Percentiles rank a stretch among this genome's conserved stretches.
Evolutionary conservation across 35 echinoderm and acorn worm species (phyloP).

Genomic region (Ophiothrix spiculata): DNA sequence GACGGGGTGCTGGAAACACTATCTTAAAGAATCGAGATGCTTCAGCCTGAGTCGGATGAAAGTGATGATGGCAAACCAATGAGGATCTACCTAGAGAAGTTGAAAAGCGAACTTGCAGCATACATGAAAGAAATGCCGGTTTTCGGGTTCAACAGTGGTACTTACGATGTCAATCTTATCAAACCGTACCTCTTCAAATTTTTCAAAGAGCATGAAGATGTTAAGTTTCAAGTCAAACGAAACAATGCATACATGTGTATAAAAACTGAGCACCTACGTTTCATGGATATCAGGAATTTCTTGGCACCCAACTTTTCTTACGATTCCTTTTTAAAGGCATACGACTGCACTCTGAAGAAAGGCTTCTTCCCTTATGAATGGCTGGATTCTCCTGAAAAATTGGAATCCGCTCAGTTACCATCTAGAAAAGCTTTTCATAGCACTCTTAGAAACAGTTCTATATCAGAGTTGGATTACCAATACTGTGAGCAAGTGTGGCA

Average conservation of each 20-base stretch:
- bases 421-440: conserved; percentile 40
- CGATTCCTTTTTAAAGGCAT: conserved; percentile 31
- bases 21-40: neutral
- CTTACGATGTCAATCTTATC: neutral
- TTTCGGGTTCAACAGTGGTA: conserved; percentile 1
- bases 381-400: conserved; percentile 30
- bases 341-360: conserved; percentile 28
- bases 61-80: neutral
- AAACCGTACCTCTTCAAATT: conserved; percentile 45
- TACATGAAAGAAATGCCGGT: conserved; percentile 15
- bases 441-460: conserved; percentile 6
- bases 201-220: conserved; percentile 15
- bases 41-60: neutral
- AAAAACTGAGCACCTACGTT: conserved; percentile 34
- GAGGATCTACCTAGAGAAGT: neutral
- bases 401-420: neutral
- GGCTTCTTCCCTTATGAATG: conserved; percentile 67
- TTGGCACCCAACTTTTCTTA: conserved; percentile 1
- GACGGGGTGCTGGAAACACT: neutral
- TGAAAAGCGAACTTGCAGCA: neutral
- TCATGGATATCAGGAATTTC: conserved; percentile 56
- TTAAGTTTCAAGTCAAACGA: conserved; percentile 26
- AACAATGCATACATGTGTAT: conserved; percentile 36
- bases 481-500: conserved; percentile 29
- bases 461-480: conserved; percentile 10